Conservation (phyloP, 2,797 vertebrate species). For the Sylvilagus floridanus region DNA sequence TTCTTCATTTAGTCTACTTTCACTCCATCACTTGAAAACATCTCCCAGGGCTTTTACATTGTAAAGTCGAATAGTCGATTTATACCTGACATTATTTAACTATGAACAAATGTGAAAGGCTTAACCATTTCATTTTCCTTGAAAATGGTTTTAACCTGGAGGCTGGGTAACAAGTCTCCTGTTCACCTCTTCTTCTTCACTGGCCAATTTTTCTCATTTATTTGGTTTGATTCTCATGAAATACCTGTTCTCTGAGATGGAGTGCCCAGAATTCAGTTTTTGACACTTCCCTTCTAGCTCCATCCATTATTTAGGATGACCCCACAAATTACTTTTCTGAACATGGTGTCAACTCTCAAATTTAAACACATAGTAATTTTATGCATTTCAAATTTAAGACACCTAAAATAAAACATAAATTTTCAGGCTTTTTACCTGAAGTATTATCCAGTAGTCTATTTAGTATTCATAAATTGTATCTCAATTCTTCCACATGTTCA, state of each 20-base stretch:
- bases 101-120: not conserved
- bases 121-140: not conserved
- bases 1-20: not conserved
- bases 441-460: not conserved
- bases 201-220: not conserved
- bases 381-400: not conserved
- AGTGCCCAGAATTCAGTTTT: not conserved
- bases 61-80: not conserved
- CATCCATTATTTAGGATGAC: not conserved
- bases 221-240: not conserved
- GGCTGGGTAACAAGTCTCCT: not conserved
- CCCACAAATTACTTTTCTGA: not conserved
- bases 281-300: not conserved
- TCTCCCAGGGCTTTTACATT: not conserved
- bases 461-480: not conserved
- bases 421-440: not conserved
- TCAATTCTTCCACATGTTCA: not conserved
- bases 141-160: not conserved
- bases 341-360: not conserved
- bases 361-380: not conserved
- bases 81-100: not conserved
- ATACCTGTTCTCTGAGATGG: not conserved
- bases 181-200: too few species aligned
- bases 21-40: accelerated
- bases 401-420: not conserved